Evolutionary conservation across 2,888 invertebrate species (phyloP), one percentile per base, ranked within the genome.

Genomic region (Paralinhomoeus sp.): DNA sequence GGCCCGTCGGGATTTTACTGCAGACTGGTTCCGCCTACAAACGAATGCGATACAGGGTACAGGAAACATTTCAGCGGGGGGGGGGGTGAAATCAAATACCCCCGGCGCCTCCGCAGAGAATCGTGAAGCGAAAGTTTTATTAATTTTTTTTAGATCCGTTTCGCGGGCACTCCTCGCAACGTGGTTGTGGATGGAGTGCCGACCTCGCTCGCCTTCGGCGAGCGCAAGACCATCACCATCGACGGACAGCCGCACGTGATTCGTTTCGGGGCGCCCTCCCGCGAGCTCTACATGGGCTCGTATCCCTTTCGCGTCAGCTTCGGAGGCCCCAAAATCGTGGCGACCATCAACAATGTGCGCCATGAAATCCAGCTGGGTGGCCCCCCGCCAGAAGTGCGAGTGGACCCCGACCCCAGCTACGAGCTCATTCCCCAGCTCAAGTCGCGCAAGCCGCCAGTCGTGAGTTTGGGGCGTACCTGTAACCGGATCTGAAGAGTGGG

Each of bases 381-480:
- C 0, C 82, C 84, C 0, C 75, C 84, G 3, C 93, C 93, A 0
- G 82, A 82, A 65, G 89, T 93, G 1, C 80, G 80, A 62, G 83
- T 93, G 37, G 80, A 85, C 0, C 75, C 74, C 33, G 67, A 65
- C 1, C 75, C 76, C 53, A 71, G 82, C 24, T 75, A 74, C 17
- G 85, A 87, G 62, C 67, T 87, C 38, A 47, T 48, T n/a, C 50
- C 56, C 9, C 51, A 50, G 44, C 40, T 53, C 45, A 45, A 43
- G 9, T 22, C 38, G 18, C 35, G 22, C 17, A 7, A 12, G 17
- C 5, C 7, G 24, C 38, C n/a, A 2, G 23, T 21, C 3, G n/a
- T n/a, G n/a, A n/a, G n/a, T n/a, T n/a, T n/a, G n/a, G n/a, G n/a
- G n/a, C n/a, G n/a, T n/a, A n/a, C n/a, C n/a, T n/a, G n/a, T n/a